Percentiles rank a stretch among this genome's conserved stretches.
Evolutionary conservation across 2,888 invertebrate genomes (phyloP).

Genomic region (Hypselothyrea guttata): DNA sequence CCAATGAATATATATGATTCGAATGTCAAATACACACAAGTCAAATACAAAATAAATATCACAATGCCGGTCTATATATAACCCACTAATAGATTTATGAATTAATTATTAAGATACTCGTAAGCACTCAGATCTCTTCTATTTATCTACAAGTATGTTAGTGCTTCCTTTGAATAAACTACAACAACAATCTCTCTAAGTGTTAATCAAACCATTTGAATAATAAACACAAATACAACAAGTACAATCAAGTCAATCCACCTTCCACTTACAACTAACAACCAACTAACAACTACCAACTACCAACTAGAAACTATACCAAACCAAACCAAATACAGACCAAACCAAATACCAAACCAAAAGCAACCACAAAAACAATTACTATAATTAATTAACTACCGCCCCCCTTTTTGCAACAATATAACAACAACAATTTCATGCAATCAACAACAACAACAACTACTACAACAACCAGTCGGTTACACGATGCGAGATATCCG

Average conservation of each 20-base stretch:
- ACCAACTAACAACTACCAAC: slow-evolving; percentile 11
- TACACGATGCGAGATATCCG: slow-evolving; percentile 99
- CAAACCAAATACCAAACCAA: slow-evolving; percentile 32
- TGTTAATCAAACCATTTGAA: slow-evolving; percentile 23
- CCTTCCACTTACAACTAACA: slow-evolving; percentile 9
- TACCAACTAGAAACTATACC: slow-evolving; percentile 22
- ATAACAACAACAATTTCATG: slow-evolving; percentile 41
- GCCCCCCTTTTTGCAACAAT: slow-evolving; percentile 72
- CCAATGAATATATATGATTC: neutral
- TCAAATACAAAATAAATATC: slow-evolving; percentile 15
- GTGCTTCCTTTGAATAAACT: slow-evolving; percentile 3
- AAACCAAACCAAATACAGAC: slow-evolving; percentile 20
- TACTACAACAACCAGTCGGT: slow-evolving; percentile 87
- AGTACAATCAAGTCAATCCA: slow-evolving; percentile 17
- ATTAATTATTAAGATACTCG: slow-evolving; percentile 43
- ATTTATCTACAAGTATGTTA: slow-evolving; percentile 2
- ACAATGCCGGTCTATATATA: slow-evolving; percentile 21
- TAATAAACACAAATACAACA: slow-evolving; percentile 21
- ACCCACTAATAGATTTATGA: slow-evolving; percentile 23
- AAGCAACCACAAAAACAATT: slow-evolving; percentile 40
- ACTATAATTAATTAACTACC: slow-evolving; percentile 70
- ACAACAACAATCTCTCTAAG: slow-evolving; percentile 1
- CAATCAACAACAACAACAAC: slow-evolving; percentile 31
- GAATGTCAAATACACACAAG: slow-evolving; percentile 3
- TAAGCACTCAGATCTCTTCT: slow-evolving; percentile 22